phyloP scores from a whole-genome alignment of 2,797 vertebrate genomes.

The Alouatta caraya region DNA sequence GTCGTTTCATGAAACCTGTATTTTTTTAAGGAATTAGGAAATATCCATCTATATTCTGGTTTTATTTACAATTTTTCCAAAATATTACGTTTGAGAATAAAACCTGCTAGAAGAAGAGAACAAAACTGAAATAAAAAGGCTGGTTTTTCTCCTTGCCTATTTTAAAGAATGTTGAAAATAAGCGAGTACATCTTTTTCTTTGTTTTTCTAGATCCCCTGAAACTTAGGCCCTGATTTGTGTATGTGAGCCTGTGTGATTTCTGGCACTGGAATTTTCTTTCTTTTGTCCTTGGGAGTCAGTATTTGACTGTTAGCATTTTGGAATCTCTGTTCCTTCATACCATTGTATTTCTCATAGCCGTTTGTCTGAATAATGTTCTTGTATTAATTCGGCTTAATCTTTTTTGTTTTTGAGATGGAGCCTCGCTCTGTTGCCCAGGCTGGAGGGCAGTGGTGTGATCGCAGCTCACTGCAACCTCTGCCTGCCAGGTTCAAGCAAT shows the following conservation, averaged over 20 bases:
- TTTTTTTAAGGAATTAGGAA: background rate
- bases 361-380: background rate
- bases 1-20: background rate
- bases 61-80: slow-evolving; percentile 15
- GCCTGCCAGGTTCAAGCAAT: no score
- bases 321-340: background rate
- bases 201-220: background rate
- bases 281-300: background rate
- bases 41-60: background rate
- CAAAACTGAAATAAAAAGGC: slow-evolving; percentile 20
- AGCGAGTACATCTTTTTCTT: background rate
- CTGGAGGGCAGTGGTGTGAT: no score
- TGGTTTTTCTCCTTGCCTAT: background rate
- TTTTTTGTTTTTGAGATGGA: background rate
- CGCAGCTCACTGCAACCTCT: no score
- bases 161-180: slow-evolving; percentile 17
- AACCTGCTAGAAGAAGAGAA: background rate
- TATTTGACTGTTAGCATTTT: slow-evolving; percentile 9
- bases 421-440: no score
- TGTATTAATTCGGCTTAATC: background rate
- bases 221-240: background rate
- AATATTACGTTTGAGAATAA: slow-evolving; percentile 15
- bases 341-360: background rate
- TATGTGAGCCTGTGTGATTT: background rate
- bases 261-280: background rate